Base-by-base conservation (phyloP, 2,797 vertebrate species). In the Pristis pectinata region DNA sequence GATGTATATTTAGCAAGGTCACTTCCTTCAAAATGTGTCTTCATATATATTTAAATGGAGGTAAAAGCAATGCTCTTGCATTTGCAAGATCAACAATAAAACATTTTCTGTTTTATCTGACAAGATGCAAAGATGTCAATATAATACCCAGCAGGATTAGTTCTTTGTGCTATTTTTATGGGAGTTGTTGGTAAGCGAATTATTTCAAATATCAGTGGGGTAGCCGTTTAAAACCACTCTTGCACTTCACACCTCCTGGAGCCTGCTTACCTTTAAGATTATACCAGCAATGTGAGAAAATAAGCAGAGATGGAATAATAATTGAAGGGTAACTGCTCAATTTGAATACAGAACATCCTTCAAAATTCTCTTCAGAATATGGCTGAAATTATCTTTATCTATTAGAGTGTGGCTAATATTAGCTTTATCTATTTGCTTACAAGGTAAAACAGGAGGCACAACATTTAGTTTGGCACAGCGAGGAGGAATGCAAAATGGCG, bases 401-500 rank as follows among this genome's bases (percentile, higher is more conserved):
- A 61, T 7, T 61, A 53, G 10, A 94, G 61, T 49, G 74, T 76
- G 72, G 15, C 72, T 94, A 34, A 76, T 67, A 19, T 76, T n/a
- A 72, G 41, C 24, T 76, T 44, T 74, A 56, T 76, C 41, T 76
- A 49, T 74, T 94, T 91, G 61, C 19, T 67, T 49, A 34, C 41
- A 94, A 94, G 92, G 92, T 72, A 97, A 97, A 96, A 96, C 97
- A 97, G 97, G 96, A 97, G 96, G 97, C 96, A 97, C 95, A 97
- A 97, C 94, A 95, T 96, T 94, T 94, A 34, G 74, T 76, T 49
- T 95, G 96, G 96, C 96, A 97, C 97, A 95, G 95, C 96, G 96
- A 95, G 96, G 96, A 95, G 97, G 96, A 96, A 96, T 97, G 96
- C 97, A 97, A 96, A 98, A 97, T 96, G 97, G 97, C 70, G 96